Conservation (phyloP, 2,797 vertebrate genomes). For the Sandelia bainsii region DNA sequence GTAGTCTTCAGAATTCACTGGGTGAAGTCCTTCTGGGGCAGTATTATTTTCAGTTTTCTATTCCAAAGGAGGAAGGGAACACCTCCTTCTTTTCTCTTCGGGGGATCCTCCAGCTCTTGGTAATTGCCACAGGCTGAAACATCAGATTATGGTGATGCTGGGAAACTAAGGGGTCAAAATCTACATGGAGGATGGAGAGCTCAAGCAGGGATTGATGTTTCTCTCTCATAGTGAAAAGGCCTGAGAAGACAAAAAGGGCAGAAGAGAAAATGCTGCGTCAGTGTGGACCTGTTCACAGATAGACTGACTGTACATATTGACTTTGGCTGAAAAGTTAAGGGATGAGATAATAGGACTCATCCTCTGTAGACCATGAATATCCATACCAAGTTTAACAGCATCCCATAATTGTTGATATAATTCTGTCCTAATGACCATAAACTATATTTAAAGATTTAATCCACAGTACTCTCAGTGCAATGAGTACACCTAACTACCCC, state of each 20-base stretch:
- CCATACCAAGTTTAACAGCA: too few species aligned
- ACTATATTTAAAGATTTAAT: not conserved
- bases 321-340: too few species aligned
- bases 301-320: conserved; percentile 16
- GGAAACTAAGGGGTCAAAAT: not conserved
- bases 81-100: conserved; percentile 32
- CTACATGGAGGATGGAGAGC: conserved; percentile 33
- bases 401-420: too few species aligned
- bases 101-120: conserved; percentile 43
- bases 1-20: conserved; percentile 24
- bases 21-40: conserved; percentile 24
- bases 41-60: conserved; percentile 59
- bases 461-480: not conserved
- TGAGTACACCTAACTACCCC: not conserved
- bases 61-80: conserved; percentile 32
- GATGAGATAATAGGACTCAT: not conserved
- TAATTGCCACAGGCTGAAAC: conserved; percentile 47
- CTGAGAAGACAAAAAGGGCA: conserved; percentile 17
- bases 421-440: too few species aligned
- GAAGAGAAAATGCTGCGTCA: conserved; percentile 27
- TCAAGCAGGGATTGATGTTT: conserved; percentile 32
- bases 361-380: too few species aligned
- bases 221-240: conserved; percentile 19
- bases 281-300: not conserved
- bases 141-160: conserved; percentile 17